A percentile compares a stretch with the other conserved stretches of the same genome.
phyloP scores from a whole-genome alignment of 2,113 vertebrate genomes.

The Daboia siamensis region DNA sequence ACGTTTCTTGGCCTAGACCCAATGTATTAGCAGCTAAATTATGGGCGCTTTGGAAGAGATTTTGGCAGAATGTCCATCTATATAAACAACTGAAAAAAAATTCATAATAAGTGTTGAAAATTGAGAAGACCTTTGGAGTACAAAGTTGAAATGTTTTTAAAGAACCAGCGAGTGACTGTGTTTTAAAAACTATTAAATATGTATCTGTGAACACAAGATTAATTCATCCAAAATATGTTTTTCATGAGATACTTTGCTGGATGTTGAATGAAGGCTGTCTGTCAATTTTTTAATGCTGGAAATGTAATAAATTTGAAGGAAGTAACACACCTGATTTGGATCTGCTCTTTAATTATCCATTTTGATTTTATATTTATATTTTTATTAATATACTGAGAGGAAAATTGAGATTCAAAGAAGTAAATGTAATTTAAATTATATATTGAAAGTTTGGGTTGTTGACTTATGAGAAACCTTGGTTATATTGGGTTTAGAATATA shows the following conservation, averaged over 20 bases:
- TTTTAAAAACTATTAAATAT: not conserved
- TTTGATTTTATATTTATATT: not conserved
- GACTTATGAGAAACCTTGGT: not conserved
- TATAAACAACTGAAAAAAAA: not conserved
- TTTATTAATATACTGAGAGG: not conserved
- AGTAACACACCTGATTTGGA: not conserved
- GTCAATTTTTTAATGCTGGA: not conserved
- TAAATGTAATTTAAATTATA: not conserved
- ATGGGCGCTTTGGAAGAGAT: not conserved
- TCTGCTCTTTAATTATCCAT: not conserved
- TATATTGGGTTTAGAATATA: not conserved
- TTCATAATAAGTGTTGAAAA: not conserved
- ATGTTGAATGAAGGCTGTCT: not conserved
- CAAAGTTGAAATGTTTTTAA: not conserved
- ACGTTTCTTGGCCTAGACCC: not conserved
- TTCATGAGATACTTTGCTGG: not conserved
- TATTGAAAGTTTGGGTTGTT: not conserved
- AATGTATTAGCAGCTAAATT: not conserved
- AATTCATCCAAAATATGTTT: not conserved
- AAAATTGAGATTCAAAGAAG: not conserved
- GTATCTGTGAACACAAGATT: not conserved
- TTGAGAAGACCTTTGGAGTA: not conserved
- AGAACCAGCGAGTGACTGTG: not conserved
- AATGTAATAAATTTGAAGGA: not conserved
- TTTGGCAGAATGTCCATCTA: not conserved